Evolutionary conservation across 1,140 invertebrate genomes (phyloP).

Genomic region (Anoplolepis gracilipes): DNA sequence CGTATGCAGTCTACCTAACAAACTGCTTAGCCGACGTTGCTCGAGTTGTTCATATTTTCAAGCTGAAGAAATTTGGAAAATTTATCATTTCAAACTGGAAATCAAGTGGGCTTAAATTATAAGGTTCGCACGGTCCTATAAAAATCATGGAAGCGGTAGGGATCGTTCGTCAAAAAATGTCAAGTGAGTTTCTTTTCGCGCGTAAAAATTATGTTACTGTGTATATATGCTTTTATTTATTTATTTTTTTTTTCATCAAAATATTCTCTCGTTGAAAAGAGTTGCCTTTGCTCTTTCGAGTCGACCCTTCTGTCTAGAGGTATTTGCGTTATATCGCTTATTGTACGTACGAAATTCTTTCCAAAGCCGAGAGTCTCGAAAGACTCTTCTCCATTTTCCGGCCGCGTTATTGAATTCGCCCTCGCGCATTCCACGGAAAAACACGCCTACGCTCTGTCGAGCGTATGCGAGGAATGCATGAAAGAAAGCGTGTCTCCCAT

Average conservation of each 20-base stretch:
- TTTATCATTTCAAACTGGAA: constrained; percentile 54
- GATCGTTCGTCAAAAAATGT: constrained; percentile 7
- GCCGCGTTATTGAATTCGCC: constrained; percentile 69
- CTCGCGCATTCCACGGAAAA: constrained; percentile 47
- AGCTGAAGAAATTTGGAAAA: constrained; percentile 36
- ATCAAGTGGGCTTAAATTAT: constrained; percentile 43
- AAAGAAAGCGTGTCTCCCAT: background rate
- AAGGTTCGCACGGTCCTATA: constrained; percentile 15
- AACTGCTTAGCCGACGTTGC: constrained; percentile 34
- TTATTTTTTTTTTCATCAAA: constrained; percentile 17
- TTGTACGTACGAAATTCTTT: constrained; percentile 72
- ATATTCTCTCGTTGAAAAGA: background rate
- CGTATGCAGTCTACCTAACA: constrained; percentile 36
- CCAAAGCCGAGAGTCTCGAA: constrained; percentile 28
- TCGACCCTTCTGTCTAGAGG: background rate
- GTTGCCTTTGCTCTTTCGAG: constrained; percentile 9
- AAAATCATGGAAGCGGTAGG: background rate
- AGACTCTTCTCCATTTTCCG: constrained; percentile 57
- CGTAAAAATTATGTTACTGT: constrained; percentile 1
- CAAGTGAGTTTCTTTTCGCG: constrained; percentile 6
- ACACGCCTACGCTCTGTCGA: constrained; percentile 7
- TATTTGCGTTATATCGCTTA: constrained; percentile 68
- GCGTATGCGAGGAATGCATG: constrained; percentile 1
- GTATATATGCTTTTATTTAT: background rate
- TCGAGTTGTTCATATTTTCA: background rate